Conservation (phyloP, 2,888 invertebrate genomes). For the Andricus curvator region DNA sequence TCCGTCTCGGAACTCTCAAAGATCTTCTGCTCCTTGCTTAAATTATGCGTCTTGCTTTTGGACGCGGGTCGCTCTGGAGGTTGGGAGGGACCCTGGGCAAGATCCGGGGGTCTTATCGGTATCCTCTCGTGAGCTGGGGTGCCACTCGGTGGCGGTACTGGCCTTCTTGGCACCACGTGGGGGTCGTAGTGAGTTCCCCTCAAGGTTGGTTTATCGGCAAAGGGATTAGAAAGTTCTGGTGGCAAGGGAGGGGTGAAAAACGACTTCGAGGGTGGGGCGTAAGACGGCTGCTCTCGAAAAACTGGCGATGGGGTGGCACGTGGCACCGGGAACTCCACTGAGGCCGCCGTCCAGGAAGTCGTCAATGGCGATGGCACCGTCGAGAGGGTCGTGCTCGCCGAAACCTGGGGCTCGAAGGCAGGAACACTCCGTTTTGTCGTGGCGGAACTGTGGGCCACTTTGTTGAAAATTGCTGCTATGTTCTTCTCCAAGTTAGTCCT, state of each 20-base stretch:
- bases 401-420: conserved; percentile 80
- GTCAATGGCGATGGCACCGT: conserved; percentile 83
- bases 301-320: conserved; percentile 70
- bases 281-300: conserved; percentile 87
- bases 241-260: conserved; percentile 92
- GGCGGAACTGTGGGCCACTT: conserved; percentile 84
- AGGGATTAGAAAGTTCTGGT: conserved; percentile 90
- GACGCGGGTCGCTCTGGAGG: conserved; percentile 59
- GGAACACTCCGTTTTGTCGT: conserved; percentile 86
- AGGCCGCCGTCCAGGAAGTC: conserved; percentile 76
- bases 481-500: conserved; percentile 83
- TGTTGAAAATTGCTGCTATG: conserved; percentile 84
- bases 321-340: conserved; percentile 58
- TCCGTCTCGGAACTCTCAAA: conserved; percentile 46
- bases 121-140: conserved; percentile 91
- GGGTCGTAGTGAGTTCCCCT: conserved; percentile 85
- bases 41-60: conserved; percentile 52
- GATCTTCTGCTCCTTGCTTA: conserved; percentile 47
- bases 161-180: conserved; percentile 80
- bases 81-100: conserved; percentile 74
- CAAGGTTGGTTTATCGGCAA: conserved; percentile 93
- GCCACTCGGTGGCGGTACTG: conserved; percentile 90
- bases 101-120: conserved; percentile 86
- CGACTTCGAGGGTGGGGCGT: conserved; percentile 88
- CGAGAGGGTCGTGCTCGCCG: conserved; percentile 80